A percentile compares a stretch with the other conserved stretches of the same genome.
Conservation (phyloP, 2,888 invertebrate species). For the Xanthostigma xanthostigma region DNA sequence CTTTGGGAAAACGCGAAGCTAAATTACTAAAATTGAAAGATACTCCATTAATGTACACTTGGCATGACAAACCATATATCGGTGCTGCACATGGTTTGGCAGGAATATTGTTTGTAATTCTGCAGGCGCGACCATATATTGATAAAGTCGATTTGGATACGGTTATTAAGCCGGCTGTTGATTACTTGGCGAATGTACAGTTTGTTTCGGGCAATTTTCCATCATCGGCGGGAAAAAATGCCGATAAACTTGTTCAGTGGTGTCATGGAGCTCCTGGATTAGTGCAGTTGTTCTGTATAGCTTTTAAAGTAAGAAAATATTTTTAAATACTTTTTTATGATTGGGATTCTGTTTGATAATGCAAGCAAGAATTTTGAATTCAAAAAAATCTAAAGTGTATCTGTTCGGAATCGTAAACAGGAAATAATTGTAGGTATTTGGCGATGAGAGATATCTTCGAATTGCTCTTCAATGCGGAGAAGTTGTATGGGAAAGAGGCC, state of each 20-base stretch:
- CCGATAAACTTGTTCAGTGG: constrained; percentile 78
- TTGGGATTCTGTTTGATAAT: not conserved
- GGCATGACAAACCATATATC: constrained; percentile 75
- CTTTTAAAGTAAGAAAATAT: constrained; percentile 40
- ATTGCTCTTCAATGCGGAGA: constrained; percentile 57
- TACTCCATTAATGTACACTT: constrained; percentile 65
- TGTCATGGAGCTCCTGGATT: constrained; percentile 90
- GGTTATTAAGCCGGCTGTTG: constrained; percentile 46
- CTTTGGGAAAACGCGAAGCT: constrained; percentile 48
- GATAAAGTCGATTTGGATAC: constrained; percentile 37
- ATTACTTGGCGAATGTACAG: constrained; percentile 41
- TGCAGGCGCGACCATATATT: constrained; percentile 51
- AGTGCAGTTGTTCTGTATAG: constrained; percentile 51
- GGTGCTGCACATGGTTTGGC: constrained; percentile 83
- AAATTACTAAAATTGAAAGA: constrained; percentile 30
- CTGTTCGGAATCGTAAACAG: not conserved
- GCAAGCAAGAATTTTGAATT: not conserved
- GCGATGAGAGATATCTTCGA: constrained; percentile 49
- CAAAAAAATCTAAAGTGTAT: not conserved
- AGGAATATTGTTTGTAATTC: constrained; percentile 69
- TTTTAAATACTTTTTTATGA: not conserved
- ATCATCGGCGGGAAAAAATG: constrained; percentile 52
- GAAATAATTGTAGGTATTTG: constrained; percentile 39
- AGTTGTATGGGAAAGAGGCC: constrained; percentile 65
- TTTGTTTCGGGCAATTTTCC: constrained; percentile 58